Base-by-base conservation (phyloP, 2,888 invertebrate species). In the Pediacus dermestoides region DNA sequence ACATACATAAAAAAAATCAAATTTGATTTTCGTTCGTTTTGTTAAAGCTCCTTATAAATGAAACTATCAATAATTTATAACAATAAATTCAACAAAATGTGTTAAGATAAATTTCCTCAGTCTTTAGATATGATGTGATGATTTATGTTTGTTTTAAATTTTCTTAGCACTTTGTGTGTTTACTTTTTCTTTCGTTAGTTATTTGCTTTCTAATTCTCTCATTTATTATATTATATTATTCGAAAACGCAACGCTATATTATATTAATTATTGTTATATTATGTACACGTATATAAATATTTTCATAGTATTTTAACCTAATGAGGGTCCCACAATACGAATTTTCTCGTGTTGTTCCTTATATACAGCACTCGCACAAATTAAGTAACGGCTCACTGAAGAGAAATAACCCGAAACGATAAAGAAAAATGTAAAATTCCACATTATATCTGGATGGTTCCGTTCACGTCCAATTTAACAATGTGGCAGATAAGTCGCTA, bases 71-170 rank as follows among this genome's bases (percentile, higher is more conserved):
- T 11, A 26, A 7, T 26, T 4, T 9, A 7, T 26, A 26, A 26
- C 26, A 26, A 26, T 26, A 26, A 26, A 26, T 7, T 21, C 21
- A 21, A 26, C n/a, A 9, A 26, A n/a, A 30, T 18, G n/a, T 18
- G 6, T 18, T 18, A 6, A 18, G n/a, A 7, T 18, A 13, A 14
- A 28, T 28, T 13, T 3, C n/a, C 32, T 50, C 52, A 52, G 52
- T 52, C 52, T 52, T 52, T 44, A 37, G 52, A 52, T 52, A 52
- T 52, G 52, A 46, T 47, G 48, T 30, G 39, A 35, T 46, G 31
- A 28, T 9, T 28, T 18, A 18, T n/a, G n/a, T n/a, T n/a, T n/a
- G n/a, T n/a, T n/a, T n/a, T 18, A 18, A 18, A 18, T 18, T 18
- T 18, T 18, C n/a, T 18, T 23, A 23, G 23, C 23, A 23, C 23